Conservation (phyloP, 2,797 vertebrate genomes). For the Tangara arthus region DNA sequence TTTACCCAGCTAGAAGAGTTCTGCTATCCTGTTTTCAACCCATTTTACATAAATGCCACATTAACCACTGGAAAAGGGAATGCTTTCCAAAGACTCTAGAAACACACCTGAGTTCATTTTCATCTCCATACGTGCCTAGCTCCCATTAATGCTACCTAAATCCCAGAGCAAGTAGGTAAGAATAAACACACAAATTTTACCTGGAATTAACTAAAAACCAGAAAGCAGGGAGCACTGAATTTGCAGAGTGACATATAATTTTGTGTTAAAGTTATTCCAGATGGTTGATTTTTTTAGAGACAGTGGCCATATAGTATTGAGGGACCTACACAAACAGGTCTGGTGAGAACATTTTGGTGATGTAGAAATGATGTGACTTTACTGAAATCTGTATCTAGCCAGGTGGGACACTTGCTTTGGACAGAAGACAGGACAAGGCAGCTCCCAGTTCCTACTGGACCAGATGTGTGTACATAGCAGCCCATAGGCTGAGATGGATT, state of each 20-base stretch:
- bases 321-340: background rate
- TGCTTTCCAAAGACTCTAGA: background rate
- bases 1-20: background rate
- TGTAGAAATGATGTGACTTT: background rate
- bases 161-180: background rate
- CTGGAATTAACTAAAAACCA: background rate
- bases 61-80: background rate
- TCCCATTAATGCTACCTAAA: conserved; percentile 19
- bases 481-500: background rate
- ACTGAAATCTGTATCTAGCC: background rate
- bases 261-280: background rate
- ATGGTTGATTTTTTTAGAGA: background rate
- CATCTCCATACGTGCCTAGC: background rate
- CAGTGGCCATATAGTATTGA: background rate
- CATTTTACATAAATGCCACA: background rate
- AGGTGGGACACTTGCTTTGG: background rate
- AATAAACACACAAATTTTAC: conserved; percentile 20
- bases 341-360: background rate
- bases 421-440: background rate
- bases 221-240: background rate
- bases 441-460: background rate
- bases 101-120: conserved; percentile 20
- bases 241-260: background rate
- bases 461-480: background rate
- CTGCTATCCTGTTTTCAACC: background rate